A percentile compares a stretch with the other conserved stretches of the same genome.
These are phyloP conservation scores for Clavelina lepadiformis DNA, from an alignment of 23 tunicate species.

Conservation along the genomic window DNA sequence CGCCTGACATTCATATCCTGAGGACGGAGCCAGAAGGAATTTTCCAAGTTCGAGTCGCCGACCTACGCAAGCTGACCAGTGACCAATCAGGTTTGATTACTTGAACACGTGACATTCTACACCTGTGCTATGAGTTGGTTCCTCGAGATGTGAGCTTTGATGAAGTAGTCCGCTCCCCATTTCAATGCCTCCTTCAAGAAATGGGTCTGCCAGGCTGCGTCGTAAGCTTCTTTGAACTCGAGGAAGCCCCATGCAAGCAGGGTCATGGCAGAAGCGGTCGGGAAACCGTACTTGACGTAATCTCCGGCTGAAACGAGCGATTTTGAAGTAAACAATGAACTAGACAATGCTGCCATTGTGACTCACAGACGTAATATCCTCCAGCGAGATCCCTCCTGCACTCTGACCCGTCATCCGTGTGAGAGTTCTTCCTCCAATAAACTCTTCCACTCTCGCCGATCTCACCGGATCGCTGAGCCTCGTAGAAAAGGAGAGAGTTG, in stretches of 20 bases:
- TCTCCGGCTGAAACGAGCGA: constrained; percentile 58
- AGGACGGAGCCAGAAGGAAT: constrained; percentile 69
- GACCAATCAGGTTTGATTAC: no score
- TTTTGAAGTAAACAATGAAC: not conserved
- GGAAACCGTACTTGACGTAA: constrained; percentile 83
- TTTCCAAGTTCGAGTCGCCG: constrained; percentile 64
- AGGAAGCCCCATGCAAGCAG: constrained; percentile 90
- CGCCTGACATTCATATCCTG: constrained; percentile 72
- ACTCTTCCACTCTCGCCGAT: constrained; percentile 40
- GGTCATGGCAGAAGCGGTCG: constrained; percentile 81
- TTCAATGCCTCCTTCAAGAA: constrained; percentile 63
- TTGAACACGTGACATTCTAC: no score
- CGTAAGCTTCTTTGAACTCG: constrained; percentile 83
- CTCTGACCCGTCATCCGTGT: constrained; percentile 54
- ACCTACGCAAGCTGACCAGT: no score
- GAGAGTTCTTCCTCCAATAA: constrained; percentile 66
- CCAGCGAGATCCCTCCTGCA: constrained; percentile 79
- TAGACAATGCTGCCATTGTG: not conserved
- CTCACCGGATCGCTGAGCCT: constrained; percentile 88
- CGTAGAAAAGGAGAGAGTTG: constrained; percentile 80
- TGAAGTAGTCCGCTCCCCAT: constrained; percentile 97
- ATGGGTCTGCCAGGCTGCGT: constrained; percentile 48
- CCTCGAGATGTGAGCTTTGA: constrained; percentile 60
- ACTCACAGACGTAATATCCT: constrained; percentile 88
- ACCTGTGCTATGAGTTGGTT: constrained; percentile 75